phyloP scores from a whole-genome alignment of 35 echinoderm and acorn worm species.

The Holothuria glaberrima region DNA sequence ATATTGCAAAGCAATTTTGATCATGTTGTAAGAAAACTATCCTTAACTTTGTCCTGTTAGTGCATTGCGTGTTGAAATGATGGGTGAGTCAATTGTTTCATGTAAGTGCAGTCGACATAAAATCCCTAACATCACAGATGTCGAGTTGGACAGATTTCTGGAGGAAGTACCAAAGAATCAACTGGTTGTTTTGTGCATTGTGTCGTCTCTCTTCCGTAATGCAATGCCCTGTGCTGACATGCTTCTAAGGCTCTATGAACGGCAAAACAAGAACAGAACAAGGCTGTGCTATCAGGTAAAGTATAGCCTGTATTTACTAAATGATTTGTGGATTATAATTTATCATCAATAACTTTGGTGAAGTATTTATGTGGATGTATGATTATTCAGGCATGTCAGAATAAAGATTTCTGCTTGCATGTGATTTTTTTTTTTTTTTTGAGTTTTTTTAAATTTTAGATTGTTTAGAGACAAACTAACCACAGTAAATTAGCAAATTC shows the following conservation, averaged over 20 bases:
- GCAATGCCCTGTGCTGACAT: slow-evolving; percentile 74
- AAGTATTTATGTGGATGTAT: too few species aligned
- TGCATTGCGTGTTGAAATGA: slow-evolving; percentile 67
- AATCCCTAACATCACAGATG: slow-evolving; percentile 77
- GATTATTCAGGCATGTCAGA: too few species aligned
- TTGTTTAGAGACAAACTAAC: too few species aligned
- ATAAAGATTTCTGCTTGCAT: too few species aligned
- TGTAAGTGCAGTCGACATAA: slow-evolving; percentile 92
- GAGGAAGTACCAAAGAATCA: slow-evolving; percentile 74
- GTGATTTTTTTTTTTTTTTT: too few species aligned
- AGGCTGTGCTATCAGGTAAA: slow-evolving; percentile 92
- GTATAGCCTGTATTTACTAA: neutral
- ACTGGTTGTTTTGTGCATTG: slow-evolving; percentile 78
- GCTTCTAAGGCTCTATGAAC: slow-evolving; percentile 79
- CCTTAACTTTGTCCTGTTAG: slow-evolving; percentile 40
- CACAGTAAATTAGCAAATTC: too few species aligned
- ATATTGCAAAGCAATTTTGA: too few species aligned
- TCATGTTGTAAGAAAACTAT: neutral
- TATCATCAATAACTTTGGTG: too few species aligned
- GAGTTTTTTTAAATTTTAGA: too few species aligned
- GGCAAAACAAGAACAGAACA: slow-evolving; percentile 90
- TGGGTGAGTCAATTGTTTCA: slow-evolving; percentile 74
- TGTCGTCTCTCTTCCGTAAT: slow-evolving; percentile 81
- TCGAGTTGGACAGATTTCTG: slow-evolving; percentile 86
- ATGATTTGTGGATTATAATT: neutral